These are phyloP conservation scores for Thecophora atra DNA, from an alignment of 2,888 invertebrate genomes.

Conservation along the genomic window DNA sequence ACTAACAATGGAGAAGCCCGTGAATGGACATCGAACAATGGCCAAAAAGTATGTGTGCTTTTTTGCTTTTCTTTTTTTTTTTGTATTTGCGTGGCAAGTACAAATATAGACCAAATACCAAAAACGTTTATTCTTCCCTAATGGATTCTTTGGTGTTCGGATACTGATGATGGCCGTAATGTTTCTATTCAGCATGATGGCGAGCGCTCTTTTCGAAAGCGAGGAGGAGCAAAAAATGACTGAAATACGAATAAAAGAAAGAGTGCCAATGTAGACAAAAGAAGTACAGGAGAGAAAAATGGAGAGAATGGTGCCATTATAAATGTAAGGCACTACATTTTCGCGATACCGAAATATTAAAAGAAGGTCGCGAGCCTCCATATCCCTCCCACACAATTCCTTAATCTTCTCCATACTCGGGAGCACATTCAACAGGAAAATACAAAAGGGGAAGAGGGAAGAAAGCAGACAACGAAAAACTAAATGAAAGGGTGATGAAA, in stretches of 20 bases:
- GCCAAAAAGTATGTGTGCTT: too few relatives aligned
- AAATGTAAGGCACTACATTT: slow-evolving; percentile 15
- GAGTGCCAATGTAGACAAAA: neutral
- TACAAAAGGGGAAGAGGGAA: too few relatives aligned
- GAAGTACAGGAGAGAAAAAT: neutral
- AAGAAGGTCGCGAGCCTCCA: neutral
- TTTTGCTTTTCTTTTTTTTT: too few relatives aligned
- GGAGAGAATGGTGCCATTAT: slow-evolving; percentile 14
- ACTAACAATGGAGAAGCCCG: neutral
- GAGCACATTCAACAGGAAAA: too few relatives aligned
- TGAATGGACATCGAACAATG: slow-evolving; percentile 2
- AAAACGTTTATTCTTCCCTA: slow-evolving; percentile 30
- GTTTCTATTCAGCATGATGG: slow-evolving; percentile 1
- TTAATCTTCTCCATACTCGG: too few relatives aligned
- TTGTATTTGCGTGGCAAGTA: too few relatives aligned
- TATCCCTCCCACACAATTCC: too few relatives aligned
- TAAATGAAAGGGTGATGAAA: too few relatives aligned
- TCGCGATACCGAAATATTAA: slow-evolving; percentile 25
- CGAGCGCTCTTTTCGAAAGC: neutral
- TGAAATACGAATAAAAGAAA: slow-evolving; percentile 3
- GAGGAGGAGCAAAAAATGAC: neutral
- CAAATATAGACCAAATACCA: neutral
- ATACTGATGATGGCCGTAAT: neutral
- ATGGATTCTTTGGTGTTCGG: slow-evolving; percentile 27
- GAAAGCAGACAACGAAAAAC: too few relatives aligned